These are phyloP conservation scores for Amblyteles armatorius DNA, from an alignment of 2,888 invertebrate species.

Conservation along the genomic window DNA sequence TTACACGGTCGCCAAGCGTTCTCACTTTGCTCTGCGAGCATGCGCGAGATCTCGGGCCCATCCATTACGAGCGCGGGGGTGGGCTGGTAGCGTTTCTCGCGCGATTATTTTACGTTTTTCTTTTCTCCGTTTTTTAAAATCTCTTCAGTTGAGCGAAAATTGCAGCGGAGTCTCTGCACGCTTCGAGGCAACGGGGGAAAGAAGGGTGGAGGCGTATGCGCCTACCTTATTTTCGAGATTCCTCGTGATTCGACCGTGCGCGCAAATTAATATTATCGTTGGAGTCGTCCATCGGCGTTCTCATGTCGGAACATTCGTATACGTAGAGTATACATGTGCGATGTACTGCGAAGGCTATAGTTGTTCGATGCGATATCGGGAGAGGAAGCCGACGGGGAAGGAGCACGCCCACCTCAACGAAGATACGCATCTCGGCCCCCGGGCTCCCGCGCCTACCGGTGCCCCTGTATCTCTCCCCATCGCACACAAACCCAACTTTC, in stretches of 20 bases:
- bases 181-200: slow-evolving; percentile 47
- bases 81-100: slow-evolving; percentile 57
- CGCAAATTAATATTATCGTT: slow-evolving; percentile 72
- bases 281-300: slow-evolving; percentile 30
- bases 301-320: slow-evolving; percentile 16
- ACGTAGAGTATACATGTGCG: slow-evolving; percentile 2
- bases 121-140: slow-evolving; percentile 39
- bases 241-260: slow-evolving; percentile 64
- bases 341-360: slow-evolving; percentile 46
- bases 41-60: slow-evolving; percentile 43
- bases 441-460: slow-evolving; percentile 70
- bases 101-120: slow-evolving; percentile 54
- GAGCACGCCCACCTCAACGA: slow-evolving; percentile 68
- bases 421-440: slow-evolving; percentile 70
- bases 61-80: slow-evolving; percentile 48
- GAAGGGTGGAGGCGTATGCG: slow-evolving; percentile 1
- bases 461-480: slow-evolving; percentile 68
- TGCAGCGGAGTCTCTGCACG: slow-evolving; percentile 31
- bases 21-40: slow-evolving; percentile 29
- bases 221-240: slow-evolving; percentile 64
- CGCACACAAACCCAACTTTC: slow-evolving; percentile 21
- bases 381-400: slow-evolving; percentile 51
- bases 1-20: slow-evolving; percentile 50
- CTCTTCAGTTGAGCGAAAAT: slow-evolving; percentile 39
- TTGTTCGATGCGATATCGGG: slow-evolving; percentile 50